Percentiles rank a stretch among this genome's conserved stretches.
phyloP scores from a whole-genome alignment of 2,113 vertebrate species.

The Apeltes quadracus region DNA sequence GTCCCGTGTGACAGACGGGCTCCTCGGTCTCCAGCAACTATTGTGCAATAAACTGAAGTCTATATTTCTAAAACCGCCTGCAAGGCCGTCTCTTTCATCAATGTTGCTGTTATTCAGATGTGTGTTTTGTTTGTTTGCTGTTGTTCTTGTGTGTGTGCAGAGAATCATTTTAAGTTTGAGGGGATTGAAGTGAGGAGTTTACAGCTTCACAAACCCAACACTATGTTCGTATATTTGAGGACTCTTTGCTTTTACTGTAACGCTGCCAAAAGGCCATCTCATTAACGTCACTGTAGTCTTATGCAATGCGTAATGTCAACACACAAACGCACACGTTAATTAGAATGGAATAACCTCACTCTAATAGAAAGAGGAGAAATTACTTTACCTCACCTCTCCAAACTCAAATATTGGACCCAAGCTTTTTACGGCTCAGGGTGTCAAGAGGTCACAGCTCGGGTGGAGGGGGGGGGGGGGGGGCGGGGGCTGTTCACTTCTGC shows the following conservation, averaged over 20 bases:
- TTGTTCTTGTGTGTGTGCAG: background rate
- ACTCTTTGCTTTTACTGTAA: background rate
- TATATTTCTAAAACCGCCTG: constrained; percentile 81
- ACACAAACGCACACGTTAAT: background rate
- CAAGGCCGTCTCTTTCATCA: constrained; percentile 25
- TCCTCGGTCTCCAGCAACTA: constrained; percentile 79
- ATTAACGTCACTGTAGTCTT: background rate
- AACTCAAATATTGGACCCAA: background rate
- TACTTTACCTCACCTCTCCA: background rate
- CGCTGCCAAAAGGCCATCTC: background rate
- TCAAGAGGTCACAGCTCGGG: background rate
- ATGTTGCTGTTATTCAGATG: background rate
- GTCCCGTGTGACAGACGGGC: constrained; percentile 74
- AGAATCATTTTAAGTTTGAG: background rate
- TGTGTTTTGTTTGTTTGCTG: background rate
- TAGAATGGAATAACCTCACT: background rate
- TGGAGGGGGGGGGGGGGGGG: background rate
- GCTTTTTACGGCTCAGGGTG: background rate
- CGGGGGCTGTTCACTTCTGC: background rate
- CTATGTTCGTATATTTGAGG: background rate
- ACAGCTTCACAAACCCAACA: background rate
- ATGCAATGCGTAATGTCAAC: background rate
- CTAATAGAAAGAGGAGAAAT: background rate
- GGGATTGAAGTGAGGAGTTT: background rate
- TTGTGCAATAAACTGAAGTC: constrained; percentile 85